phyloP scores from a whole-genome alignment of 30 jellyfish, hydroid and myxozoan species.

The Phacellophora camtschatica region DNA sequence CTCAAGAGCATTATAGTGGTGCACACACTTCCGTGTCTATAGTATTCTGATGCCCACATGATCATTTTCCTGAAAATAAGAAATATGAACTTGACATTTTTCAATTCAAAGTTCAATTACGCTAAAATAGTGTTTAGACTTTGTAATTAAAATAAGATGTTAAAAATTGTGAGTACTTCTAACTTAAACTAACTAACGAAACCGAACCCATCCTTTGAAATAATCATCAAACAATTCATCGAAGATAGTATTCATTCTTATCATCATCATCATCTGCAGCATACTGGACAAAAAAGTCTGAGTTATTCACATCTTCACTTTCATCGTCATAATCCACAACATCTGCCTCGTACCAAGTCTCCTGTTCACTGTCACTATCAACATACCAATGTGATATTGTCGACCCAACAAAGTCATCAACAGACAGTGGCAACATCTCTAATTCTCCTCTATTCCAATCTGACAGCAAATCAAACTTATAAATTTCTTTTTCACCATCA shows the following conservation, averaged over 20 bases:
- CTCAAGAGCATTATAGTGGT: too few species aligned
- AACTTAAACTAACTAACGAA: too few species aligned
- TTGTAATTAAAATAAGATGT: too few species aligned
- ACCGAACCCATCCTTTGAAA: conserved; percentile 31
- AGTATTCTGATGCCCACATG: too few species aligned
- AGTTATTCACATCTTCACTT: neutral
- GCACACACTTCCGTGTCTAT: too few species aligned
- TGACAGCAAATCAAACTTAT: neutral
- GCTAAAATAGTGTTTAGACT: too few species aligned
- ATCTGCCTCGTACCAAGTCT: neutral
- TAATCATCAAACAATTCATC: conserved; percentile 12
- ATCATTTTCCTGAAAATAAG: too few species aligned
- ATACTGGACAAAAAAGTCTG: neutral
- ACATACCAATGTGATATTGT: neutral
- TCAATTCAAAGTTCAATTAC: too few species aligned
- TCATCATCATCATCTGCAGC: neutral
- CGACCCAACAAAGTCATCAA: neutral
- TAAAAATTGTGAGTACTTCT: too few species aligned
- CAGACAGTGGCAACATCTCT: neutral
- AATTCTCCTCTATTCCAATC: neutral
- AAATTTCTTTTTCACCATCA: neutral
- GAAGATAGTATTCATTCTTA: conserved; percentile 13
- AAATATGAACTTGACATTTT: too few species aligned
- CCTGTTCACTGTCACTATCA: neutral
- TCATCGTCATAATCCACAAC: neutral